Percentiles rank a stretch among this genome's conserved stretches.
Evolutionary conservation across 2,113 vertebrate species (phyloP).

Genomic region (Scopus umbretta): DNA sequence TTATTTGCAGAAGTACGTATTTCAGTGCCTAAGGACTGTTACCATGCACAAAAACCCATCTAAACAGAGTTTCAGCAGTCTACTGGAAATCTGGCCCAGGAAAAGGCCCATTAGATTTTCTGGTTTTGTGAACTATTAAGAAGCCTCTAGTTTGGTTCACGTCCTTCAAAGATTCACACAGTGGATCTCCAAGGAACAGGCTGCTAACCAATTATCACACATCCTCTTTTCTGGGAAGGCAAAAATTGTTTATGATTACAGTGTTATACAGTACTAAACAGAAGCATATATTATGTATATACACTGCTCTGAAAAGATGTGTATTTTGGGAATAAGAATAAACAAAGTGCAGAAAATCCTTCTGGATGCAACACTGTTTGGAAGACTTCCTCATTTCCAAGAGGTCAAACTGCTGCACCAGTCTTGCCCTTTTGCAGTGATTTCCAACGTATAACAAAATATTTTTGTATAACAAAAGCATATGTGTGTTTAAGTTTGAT

Average conservation of each 20-base stretch:
- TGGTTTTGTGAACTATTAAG: background rate
- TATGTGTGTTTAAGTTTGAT: background rate
- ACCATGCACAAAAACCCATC: background rate
- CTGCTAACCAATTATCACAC: background rate
- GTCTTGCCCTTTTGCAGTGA: background rate
- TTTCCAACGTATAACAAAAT: background rate
- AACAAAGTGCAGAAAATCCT: background rate
- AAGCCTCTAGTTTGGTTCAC: background rate
- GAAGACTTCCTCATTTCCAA: background rate
- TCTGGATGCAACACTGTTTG: background rate
- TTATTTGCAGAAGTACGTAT: background rate
- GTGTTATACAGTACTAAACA: background rate
- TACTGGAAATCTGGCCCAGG: background rate
- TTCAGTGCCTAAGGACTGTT: background rate
- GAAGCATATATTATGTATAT: background rate
- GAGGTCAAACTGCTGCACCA: background rate
- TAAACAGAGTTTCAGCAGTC: background rate
- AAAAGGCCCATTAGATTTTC: background rate
- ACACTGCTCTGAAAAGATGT: background rate
- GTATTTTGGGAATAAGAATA: background rate
- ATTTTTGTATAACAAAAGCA: background rate
- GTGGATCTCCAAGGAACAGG: background rate
- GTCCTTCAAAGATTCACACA: background rate
- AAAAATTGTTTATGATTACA: background rate
- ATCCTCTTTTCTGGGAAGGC: background rate